A percentile compares a stretch with the other conserved stretches of the same genome.
phyloP scores from a whole-genome alignment of 2,113 vertebrate species.

The Oreocharis arfaki region DNA sequence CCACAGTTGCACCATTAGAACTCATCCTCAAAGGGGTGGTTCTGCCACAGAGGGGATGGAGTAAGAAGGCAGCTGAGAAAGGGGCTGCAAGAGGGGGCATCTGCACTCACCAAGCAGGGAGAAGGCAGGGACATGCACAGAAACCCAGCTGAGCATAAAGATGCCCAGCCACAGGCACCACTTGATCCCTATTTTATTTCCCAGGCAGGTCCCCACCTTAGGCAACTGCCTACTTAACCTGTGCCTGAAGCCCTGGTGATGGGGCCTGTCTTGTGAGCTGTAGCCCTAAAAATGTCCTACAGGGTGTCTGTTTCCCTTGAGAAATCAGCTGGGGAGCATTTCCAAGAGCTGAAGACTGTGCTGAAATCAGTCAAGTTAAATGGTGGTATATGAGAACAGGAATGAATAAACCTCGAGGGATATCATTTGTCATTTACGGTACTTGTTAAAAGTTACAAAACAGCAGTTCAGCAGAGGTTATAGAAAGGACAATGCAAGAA shows the following conservation, averaged over 20 bases:
- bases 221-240: neutral
- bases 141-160: neutral
- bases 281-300: neutral
- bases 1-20: neutral
- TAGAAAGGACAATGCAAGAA: conserved; percentile 20
- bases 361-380: conserved; percentile 43
- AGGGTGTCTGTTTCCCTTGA: neutral
- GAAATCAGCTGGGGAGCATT: neutral
- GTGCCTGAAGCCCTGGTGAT: neutral
- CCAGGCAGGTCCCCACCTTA: neutral
- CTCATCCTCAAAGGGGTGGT: neutral
- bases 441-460: conserved; percentile 59
- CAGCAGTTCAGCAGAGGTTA: conserved; percentile 43
- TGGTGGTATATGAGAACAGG: neutral
- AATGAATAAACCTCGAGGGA: conserved; percentile 51
- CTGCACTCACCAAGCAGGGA: neutral
- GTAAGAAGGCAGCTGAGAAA: neutral
- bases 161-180: neutral
- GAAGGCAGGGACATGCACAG: neutral
- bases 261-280: neutral
- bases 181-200: neutral
- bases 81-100: neutral
- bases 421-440: conserved; percentile 52
- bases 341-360: neutral
- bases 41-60: neutral